Conservation (phyloP, 1,140 invertebrate species). For the Neodiprion pinetum region DNA sequence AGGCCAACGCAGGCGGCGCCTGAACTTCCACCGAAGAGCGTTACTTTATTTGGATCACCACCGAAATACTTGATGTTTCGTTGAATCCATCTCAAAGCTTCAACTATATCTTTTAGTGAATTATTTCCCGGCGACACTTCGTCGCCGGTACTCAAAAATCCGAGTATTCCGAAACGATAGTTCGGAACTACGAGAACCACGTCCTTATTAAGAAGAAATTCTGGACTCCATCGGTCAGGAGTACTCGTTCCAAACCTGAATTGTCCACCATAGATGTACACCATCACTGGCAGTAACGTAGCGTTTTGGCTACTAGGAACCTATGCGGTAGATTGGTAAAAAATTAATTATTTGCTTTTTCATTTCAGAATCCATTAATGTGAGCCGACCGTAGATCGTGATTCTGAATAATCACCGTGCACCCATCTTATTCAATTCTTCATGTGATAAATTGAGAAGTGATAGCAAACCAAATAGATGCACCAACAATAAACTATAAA, state of each 20-base stretch:
- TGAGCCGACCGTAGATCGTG: too few relatives aligned
- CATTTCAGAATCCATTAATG: too few relatives aligned
- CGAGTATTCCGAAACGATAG: constrained; percentile 58
- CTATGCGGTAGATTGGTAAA: neutral
- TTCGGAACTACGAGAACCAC: constrained; percentile 15
- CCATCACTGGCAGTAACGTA: constrained; percentile 23
- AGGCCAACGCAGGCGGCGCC: constrained; percentile 62
- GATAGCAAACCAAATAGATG: too few relatives aligned
- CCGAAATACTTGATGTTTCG: constrained; percentile 72
- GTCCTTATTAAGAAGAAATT: constrained; percentile 36
- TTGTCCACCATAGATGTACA: constrained; percentile 27
- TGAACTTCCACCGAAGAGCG: constrained; percentile 67
- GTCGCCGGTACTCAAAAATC: constrained; percentile 63
- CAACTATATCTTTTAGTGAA: constrained; percentile 70
- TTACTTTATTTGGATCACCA: constrained; percentile 69
- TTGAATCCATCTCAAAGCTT: constrained; percentile 69
- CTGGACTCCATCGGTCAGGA: constrained; percentile 39
- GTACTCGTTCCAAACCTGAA: neutral
- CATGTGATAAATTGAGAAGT: too few relatives aligned
- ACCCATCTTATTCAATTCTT: too few relatives aligned
- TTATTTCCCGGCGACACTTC: constrained; percentile 71
- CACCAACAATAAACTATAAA: too few relatives aligned
- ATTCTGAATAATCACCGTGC: too few relatives aligned
- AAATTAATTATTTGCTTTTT: too few relatives aligned
- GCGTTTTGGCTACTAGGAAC: neutral